Evolutionary conservation across 2,888 invertebrate species (phyloP), one percentile per base, ranked within the genome.

Genomic region (Napeogenes inachia): DNA sequence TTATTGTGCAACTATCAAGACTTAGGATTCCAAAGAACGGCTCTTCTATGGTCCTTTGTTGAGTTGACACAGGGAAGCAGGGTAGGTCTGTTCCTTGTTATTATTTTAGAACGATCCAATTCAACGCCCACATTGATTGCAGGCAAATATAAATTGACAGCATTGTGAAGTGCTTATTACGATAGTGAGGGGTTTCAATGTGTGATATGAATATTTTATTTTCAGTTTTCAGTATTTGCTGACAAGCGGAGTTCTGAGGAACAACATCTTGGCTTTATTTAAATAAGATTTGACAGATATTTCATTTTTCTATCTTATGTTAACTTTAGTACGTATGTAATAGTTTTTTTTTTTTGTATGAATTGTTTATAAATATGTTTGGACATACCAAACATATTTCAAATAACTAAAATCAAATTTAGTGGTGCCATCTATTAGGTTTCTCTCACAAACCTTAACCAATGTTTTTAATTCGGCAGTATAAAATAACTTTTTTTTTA

Each of bases 61-160:
- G 67, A 61, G 55, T 50, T 45, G 59, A 21, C 21, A 21, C 21
- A 57, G 47, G 47, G 21, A 21, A 6, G 47, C 47, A 21, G n/a
- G 47, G 47, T 5, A 47, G 47, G 47, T 47, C 50, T 12, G 30
- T 6, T 30, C 10, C 8, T 30, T 47, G 47, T n/a, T 21, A 50
- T 50, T 10, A 21, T 35, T 35, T 35, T 35, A 21, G 3, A 5
- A 21, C 21, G 21, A 10, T 33, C 38, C 56, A 47, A 32, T 35
- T 60, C 32, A 42, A 77, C 79, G 76, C 75, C 76, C 76, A 79
- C 77, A 80, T 81, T 84, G 80, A 84, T 79, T 83, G 82, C 83
- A 89, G 78, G 86, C 88, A 89, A 89, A 89, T 89, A 84, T 75
- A 81, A 87, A 88, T 82, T 89, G 89, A 89, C 89, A 87, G 85